A percentile compares a stretch with the other conserved stretches of the same genome.
These are phyloP conservation scores for Aphidius gifuensis DNA, from an alignment of 1,140 invertebrate species.

Conservation along the genomic window DNA sequence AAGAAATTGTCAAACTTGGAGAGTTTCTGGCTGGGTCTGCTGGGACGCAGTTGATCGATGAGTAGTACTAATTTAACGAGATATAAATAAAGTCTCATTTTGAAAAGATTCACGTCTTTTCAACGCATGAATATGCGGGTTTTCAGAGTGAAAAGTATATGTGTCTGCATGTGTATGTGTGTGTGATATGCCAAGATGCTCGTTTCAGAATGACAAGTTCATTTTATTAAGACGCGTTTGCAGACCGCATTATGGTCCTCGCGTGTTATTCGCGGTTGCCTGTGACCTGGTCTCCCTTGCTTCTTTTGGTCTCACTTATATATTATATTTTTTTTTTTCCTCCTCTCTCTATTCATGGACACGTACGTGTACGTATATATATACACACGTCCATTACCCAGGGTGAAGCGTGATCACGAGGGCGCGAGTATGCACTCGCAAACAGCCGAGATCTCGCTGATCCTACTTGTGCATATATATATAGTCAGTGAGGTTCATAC, in stretches of 20 bases:
- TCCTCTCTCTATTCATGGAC: conserved; percentile 5
- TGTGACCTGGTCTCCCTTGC: neutral
- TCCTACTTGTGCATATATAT: conserved; percentile 14
- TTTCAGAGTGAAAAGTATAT: conserved; percentile 13
- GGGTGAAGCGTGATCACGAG: neutral
- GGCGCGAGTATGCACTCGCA: no score
- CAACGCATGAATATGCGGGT: conserved; percentile 20
- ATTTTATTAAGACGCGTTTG: conserved; percentile 49
- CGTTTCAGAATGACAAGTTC: conserved; percentile 49
- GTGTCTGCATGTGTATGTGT: conserved; percentile 21
- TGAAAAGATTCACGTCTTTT: conserved; percentile 3
- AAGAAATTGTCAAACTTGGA: no score
- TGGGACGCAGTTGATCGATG: conserved; percentile 27
- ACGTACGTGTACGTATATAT: neutral
- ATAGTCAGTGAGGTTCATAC: conserved; percentile 8
- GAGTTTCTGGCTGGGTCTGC: neutral
- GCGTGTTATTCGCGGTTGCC: conserved; percentile 36
- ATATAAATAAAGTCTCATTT: conserved; percentile 41
- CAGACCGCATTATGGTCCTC: conserved; percentile 43
- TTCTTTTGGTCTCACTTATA: neutral
- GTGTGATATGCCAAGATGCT: conserved; percentile 14
- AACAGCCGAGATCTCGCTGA: no score
- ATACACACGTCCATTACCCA: neutral
- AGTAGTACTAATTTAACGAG: conserved; percentile 50
- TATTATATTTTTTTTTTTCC: neutral